Evolutionary conservation across 2,888 invertebrate species (phyloP).

Genomic region (Drosophila greeni): DNA sequence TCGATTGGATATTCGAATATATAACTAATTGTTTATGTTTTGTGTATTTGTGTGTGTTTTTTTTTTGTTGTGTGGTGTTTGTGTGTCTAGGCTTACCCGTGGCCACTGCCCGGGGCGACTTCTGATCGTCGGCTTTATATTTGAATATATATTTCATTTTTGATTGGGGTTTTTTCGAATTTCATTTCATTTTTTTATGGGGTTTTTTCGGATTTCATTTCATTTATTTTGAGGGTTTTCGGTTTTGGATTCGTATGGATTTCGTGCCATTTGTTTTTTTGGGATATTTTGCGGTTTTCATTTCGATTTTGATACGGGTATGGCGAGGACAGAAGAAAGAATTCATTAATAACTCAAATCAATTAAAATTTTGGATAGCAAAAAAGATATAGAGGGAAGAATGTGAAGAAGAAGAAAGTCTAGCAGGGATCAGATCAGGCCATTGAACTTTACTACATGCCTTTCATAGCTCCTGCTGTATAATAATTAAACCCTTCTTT

Average conservation of each 20-base stretch:
- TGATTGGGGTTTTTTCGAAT: conserved; percentile 1
- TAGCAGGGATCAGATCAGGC: conserved; percentile 5
- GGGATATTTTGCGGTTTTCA: conserved; percentile 20
- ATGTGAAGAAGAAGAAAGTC: background rate
- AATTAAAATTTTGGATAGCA: background rate
- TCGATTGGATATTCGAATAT: background rate
- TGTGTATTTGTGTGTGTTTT: background rate
- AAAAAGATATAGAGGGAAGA: background rate
- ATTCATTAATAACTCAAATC: conserved; percentile 27
- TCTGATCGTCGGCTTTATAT: conserved; percentile 70
- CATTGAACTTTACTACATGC: conserved; percentile 7
- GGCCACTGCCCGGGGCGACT: conserved; percentile 66
- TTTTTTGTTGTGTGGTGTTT: conserved; percentile 11
- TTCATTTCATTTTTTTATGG: conserved; percentile 3
- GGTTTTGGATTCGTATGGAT: conserved; percentile 15
- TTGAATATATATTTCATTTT: background rate
- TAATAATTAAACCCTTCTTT: background rate
- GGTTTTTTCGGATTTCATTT: conserved; percentile 2
- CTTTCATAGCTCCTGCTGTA: background rate
- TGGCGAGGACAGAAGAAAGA: conserved; percentile 23
- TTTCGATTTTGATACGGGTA: conserved; percentile 6
- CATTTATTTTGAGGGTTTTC: conserved; percentile 2
- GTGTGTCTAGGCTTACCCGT: conserved; percentile 68
- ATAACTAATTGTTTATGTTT: background rate
- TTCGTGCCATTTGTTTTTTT: conserved; percentile 15